Conservation (phyloP, 2,797 vertebrate genomes). For the Vespertilio murinus region DNA sequence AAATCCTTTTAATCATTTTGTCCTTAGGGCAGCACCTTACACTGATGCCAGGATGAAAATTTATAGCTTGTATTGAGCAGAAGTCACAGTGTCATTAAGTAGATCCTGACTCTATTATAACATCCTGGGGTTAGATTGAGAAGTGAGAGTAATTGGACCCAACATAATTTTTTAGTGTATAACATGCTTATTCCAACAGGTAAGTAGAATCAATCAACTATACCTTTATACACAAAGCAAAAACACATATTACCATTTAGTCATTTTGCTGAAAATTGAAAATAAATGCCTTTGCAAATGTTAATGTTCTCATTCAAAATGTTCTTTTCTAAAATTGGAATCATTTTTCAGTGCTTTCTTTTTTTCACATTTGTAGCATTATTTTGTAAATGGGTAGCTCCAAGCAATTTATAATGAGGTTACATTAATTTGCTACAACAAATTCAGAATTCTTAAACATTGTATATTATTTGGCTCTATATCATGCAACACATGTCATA, state of each 20-base stretch:
- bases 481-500: conserved; percentile 54
- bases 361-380: conserved; percentile 71
- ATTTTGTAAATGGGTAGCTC: conserved; percentile 76
- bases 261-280: conserved; percentile 74
- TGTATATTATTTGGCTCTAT: conserved; percentile 61
- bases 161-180: neutral
- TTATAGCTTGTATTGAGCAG: conserved; percentile 21
- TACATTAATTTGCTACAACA: conserved; percentile 72
- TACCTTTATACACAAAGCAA: conserved; percentile 68
- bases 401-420: conserved; percentile 75
- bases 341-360: conserved; percentile 62
- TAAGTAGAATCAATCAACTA: conserved; percentile 57
- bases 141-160: conserved; percentile 55
- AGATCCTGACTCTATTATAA: neutral
- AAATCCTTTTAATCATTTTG: conserved; percentile 56
- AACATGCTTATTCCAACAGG: neutral
- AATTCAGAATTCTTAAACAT: conserved; percentile 67
- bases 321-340: conserved; percentile 78
- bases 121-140: neutral
- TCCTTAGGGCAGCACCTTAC: neutral
- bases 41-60: neutral
- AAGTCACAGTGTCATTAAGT: conserved; percentile 54
- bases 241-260: conserved; percentile 64
- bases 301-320: conserved; percentile 78
- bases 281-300: conserved; percentile 78